Evolutionary conservation across 92 coral and sea anemone genomes (phyloP).

Genomic region (Chrysogorgia sp.): DNA sequence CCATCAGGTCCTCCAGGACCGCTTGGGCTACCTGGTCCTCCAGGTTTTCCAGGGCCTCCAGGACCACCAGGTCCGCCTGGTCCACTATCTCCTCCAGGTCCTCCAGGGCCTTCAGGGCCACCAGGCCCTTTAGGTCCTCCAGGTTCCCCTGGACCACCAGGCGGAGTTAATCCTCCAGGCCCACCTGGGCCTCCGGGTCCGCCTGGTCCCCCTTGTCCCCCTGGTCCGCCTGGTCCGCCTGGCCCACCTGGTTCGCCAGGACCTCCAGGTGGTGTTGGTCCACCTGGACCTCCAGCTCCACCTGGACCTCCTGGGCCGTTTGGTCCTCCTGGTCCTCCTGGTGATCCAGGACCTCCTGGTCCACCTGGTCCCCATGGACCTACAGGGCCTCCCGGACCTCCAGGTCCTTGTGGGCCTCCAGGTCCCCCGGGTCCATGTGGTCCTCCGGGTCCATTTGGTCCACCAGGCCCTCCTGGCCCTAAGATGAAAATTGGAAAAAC

Average conservation of each 20-base stretch:
- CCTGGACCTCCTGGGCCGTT: conserved; percentile 53
- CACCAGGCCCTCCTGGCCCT: conserved; percentile 63
- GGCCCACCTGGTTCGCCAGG: conserved; percentile 60
- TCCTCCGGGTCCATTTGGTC: conserved; percentile 39
- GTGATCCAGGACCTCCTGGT: conserved; percentile 27
- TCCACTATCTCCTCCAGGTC: conserved; percentile 67
- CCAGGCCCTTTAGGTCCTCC: conserved; percentile 49
- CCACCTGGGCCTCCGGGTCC: conserved; percentile 45
- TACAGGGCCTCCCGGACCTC: conserved; percentile 49
- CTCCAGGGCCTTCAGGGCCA: conserved; percentile 56
- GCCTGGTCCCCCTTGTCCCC: conserved; percentile 21
- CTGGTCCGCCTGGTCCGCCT: conserved; percentile 29
- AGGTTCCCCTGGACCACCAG: conserved; percentile 55
- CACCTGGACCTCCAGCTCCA: conserved; percentile 43
- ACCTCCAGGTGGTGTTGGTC: conserved; percentile 40
- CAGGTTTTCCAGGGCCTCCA: conserved; percentile 68
- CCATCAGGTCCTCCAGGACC: conserved; percentile 76
- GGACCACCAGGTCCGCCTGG: conserved; percentile 79
- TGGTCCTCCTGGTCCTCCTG: conserved; percentile 61
- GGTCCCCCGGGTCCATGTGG: conserved; percentile 76
- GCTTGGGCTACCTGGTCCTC: conserved; percentile 73
- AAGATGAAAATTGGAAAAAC: conserved; percentile 60
- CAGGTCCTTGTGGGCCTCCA: conserved; percentile 68
- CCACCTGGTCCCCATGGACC: conserved; percentile 32
- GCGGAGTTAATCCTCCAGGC: conserved; percentile 25